Evolutionary conservation across 1,140 invertebrate species (phyloP).

Genomic region (Agraylea sexmaculata): DNA sequence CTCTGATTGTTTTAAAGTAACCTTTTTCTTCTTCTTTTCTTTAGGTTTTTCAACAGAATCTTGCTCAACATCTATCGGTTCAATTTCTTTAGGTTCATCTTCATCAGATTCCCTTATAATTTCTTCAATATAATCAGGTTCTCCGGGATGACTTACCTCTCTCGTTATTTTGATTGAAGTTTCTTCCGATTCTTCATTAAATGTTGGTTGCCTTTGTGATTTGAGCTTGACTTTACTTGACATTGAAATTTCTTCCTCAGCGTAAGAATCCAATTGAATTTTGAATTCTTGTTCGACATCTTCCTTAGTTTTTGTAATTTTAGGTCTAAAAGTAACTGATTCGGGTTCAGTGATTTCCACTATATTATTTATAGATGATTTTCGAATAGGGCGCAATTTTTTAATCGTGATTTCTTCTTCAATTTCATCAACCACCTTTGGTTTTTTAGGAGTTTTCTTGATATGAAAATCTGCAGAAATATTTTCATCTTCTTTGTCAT

Average conservation of each 20-base stretch:
- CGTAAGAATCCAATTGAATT: conserved; percentile 69
- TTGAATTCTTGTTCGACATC: conserved; percentile 79
- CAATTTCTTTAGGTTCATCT: conserved; percentile 49
- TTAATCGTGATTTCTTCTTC: conserved; percentile 61
- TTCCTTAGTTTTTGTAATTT: conserved; percentile 59
- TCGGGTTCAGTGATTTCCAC: conserved; percentile 59
- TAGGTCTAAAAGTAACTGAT: conserved; percentile 62
- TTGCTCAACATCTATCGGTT: conserved; percentile 37
- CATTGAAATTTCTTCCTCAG: conserved; percentile 77
- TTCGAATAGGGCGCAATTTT: conserved; percentile 52
- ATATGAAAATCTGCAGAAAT: conserved; percentile 13
- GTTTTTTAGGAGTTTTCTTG: conserved; percentile 23
- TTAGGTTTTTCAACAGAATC: conserved; percentile 20
- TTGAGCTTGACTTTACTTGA: conserved; percentile 70
- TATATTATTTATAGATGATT: conserved; percentile 46
- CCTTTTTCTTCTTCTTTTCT: conserved; percentile 17
- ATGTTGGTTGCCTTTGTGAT: conserved; percentile 53
- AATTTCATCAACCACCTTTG: conserved; percentile 50
- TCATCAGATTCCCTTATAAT: conserved; percentile 50
- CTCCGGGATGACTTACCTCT: conserved; percentile 51
- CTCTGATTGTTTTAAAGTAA: conserved; percentile 21
- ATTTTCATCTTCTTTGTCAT: conserved; percentile 21
- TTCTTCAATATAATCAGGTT: conserved; percentile 55
- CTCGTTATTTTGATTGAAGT: conserved; percentile 57
- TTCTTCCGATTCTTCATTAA: conserved; percentile 59